phyloP scores from a whole-genome alignment of 1,140 invertebrate species.

The Drosophila kanapiae region DNA sequence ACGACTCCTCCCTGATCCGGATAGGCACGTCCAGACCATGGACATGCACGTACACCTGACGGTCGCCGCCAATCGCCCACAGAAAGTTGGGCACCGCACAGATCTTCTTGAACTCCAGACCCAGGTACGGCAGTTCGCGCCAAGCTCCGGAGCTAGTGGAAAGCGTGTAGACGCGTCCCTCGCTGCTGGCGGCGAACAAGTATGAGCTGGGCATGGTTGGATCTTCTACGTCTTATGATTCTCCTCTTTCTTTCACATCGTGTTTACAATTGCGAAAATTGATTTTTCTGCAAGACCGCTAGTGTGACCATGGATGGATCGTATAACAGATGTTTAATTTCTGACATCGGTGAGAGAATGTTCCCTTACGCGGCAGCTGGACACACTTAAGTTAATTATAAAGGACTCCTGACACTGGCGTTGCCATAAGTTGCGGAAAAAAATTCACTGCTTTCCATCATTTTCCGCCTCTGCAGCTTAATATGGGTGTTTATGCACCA shows the following conservation, averaged over 20 bases:
- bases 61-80: slow-evolving; percentile 96
- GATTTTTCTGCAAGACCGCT: slow-evolving; percentile 33
- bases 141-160: slow-evolving; percentile 92
- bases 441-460: too few relatives aligned
- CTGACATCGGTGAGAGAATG: neutral
- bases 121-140: slow-evolving; percentile 93
- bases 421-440: neutral
- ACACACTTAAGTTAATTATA: neutral
- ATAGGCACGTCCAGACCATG: slow-evolving; percentile 95
- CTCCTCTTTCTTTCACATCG: slow-evolving; percentile 15
- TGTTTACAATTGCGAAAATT: slow-evolving; percentile 49
- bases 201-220: slow-evolving; percentile 89
- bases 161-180: slow-evolving; percentile 93
- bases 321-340: neutral
- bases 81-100: slow-evolving; percentile 93
- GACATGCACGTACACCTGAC: slow-evolving; percentile 96
- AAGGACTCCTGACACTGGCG: neutral
- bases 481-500: neutral
- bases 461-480: neutral
- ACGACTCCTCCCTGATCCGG: slow-evolving; percentile 94
- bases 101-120: slow-evolving; percentile 94
- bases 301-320: neutral
- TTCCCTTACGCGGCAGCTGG: neutral
- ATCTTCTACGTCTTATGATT: neutral
- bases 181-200: slow-evolving; percentile 94